Base-by-base conservation (phyloP, 2,113 vertebrate genomes). In the Eonycteris spelaea region DNA sequence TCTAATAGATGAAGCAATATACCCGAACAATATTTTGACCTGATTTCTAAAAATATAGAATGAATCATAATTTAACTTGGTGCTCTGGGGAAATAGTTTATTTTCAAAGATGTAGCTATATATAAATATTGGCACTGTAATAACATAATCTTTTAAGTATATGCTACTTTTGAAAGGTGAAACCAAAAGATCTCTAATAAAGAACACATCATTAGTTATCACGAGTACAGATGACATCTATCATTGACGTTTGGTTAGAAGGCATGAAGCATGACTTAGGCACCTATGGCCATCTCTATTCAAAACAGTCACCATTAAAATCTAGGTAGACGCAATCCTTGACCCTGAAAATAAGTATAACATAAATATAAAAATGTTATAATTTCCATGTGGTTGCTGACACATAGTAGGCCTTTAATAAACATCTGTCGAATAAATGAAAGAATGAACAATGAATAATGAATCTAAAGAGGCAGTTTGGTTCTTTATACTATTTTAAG, bases 21-120 rank as follows among this genome's bases (percentile, higher is more conserved):
- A 89, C 18, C 57, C 43, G 35, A 96, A 68, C 57, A 92, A 77
- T 97, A 96, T 95, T 97, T 96, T 97, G 95, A 93, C 75, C 70
- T 71, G 71, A 78, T 74, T 97, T 94, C 75, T 95, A 91, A 94
- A 96, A 96, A 90, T 95, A 78, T 5, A 87, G 26, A 55, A 71
- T 86, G 82, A 94, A 59, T 87, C 90, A 94, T 90, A 78, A 84
- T 95, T 95, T 84, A 91, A 89, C 78, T 79, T 77, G 95, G 51
- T 55, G 22, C 18, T 90, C 2, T 67, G 28, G 9, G 43, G n/a
- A 86, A 86, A 35, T 14, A 90, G 70, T 16, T 35, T 53, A 22
- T 55, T 91, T 80, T 38, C 18, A 75, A 92, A 92, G 35, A 95
- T 55, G 10, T 28, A 74, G 45, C 48, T 74, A 35, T 68, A 92